Conservation (phyloP, 1,140 invertebrate genomes). For the Carposina sasakii region DNA sequence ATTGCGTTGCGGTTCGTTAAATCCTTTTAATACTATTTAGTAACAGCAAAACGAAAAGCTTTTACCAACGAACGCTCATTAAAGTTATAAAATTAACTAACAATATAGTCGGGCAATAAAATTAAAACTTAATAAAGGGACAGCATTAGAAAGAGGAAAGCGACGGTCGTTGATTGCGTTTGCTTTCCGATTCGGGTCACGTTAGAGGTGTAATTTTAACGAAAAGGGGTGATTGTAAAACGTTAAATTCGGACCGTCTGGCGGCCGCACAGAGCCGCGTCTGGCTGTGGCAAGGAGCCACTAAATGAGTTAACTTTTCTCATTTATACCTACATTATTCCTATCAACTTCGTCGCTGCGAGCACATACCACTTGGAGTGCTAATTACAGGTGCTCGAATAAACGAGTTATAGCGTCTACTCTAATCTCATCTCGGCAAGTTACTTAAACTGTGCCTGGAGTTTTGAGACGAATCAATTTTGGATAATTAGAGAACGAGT, state of each 20-base stretch:
- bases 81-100: too few relatives aligned
- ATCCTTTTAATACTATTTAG: conserved; percentile 21
- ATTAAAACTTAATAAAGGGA: conserved; percentile 30
- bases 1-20: conserved; percentile 22
- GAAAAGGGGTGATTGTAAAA: conserved; percentile 54
- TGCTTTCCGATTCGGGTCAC: conserved; percentile 34
- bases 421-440: conserved; percentile 27
- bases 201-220: conserved; percentile 47
- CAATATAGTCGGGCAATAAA: too few relatives aligned
- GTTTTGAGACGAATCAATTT: too few relatives aligned
- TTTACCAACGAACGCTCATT: too few relatives aligned
- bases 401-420: conserved; percentile 33
- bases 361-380: conserved; percentile 38
- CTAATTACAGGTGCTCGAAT: conserved; percentile 38
- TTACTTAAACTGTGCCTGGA: too few relatives aligned
- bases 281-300: conserved; percentile 35
- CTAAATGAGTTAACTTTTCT: conserved; percentile 61
- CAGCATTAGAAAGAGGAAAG: conserved; percentile 23
- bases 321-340: conserved; percentile 61
- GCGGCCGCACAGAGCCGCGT: conserved; percentile 19
- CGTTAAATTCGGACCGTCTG: conserved; percentile 31
- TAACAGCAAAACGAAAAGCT: too few relatives aligned
- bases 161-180: conserved; percentile 22
- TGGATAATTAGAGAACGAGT: too few relatives aligned
- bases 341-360: conserved; percentile 44